Evolutionary conservation across 64 coral and sea anemone genomes (phyloP), one percentile per base, ranked within the genome.

Genomic region (Trachythela sp.): DNA sequence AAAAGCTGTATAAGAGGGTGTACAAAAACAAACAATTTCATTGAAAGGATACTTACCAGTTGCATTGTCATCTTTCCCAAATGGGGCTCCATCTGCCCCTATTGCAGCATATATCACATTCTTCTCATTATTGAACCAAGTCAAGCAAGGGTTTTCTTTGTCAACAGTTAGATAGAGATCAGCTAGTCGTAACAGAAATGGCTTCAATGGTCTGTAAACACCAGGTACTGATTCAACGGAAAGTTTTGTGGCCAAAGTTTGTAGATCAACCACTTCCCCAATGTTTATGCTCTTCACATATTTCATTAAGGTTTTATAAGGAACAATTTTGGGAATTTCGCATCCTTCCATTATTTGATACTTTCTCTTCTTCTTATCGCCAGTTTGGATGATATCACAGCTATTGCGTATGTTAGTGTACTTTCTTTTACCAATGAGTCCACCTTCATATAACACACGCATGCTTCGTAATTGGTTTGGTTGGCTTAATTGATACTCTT

Each of bases 391-490:
- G 24, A 88, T 64, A 38, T 88, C 86, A 88, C 86, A 10, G 33
- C 86, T 70, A 67, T 88, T 88, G 15, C 86, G 31, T 17, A 88
- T 88, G 4, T 40, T 50, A 22, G 86, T 88, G 54, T 70, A 88
- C 34, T 88, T 88, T 70, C 86, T 67, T n/a, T 70, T 88, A 2
- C 6, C 86, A 37, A 88, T 70, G 13, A 88, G 54, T 15, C 52
- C 86, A 38, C 86, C 56, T 68, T 88, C 86, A 70, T 70, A 88
- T 13, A 88, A 38, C 36, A 68, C 54, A 68, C 86, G 86, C 86
- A 88, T 67, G 33, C 86, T 88, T 60, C 86, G 0, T 9, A 70
- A 38, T 56, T 67, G 31, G 39, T 88, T 88, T 64, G 31, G 36
- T 8, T 67, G 4, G 41, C 86, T 70, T 2, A 9, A 39, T 70